Evolutionary conservation across 2,113 vertebrate species (phyloP), one percentile per base, ranked within the genome.

Genomic region (Pitta sordida): DNA sequence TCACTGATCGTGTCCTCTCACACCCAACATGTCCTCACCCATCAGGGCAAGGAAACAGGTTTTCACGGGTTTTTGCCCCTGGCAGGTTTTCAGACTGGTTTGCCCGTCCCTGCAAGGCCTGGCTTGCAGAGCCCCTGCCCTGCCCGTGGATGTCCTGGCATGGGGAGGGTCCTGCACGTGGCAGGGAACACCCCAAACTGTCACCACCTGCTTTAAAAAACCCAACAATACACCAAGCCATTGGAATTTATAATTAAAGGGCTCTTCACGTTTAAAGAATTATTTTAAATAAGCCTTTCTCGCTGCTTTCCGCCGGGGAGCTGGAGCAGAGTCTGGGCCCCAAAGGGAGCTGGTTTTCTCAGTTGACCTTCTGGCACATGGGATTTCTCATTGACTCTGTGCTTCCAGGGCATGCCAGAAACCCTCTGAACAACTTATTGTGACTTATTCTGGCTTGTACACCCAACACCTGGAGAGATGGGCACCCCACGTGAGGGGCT

Each of bases 101-200:
- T n/a, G 19, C 56, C 75, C 67, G 14, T 23, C 76, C 95, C 26
- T 5, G 63, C 84, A 24, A 10, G 58, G 58, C 70, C 17, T 26
- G 59, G 55, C 89, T 53, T 18, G 73, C 78, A 26, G 15, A 83
- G 58, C 24, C 58, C 67, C 58, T 77, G 86, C 82, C 68, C 69
- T 70, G 56, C 13, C 43, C 23, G 3, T 11, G 24, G 51, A 37
- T 14, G 14, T 20, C 51, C 36, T 39, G 60, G 27, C 20, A 10
- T 0, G 2, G 19, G 18, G 15, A 62, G 62, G 34, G 29, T 32
- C 30, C 46, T 10, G 2, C 53, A 5, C 5, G 0, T 4, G 11
- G 16, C 22, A 5, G 22, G 65, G 60, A 68, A 4, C 52, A 21
- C n/a, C 77, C 58, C 0, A 0, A 5, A 2, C 65, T 13, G 5